Percentiles rank a stretch among this genome's conserved stretches.
These are phyloP conservation scores for Heteromormyrus szaboi DNA, from an alignment of 2,797 vertebrate species.

Conservation along the genomic window DNA sequence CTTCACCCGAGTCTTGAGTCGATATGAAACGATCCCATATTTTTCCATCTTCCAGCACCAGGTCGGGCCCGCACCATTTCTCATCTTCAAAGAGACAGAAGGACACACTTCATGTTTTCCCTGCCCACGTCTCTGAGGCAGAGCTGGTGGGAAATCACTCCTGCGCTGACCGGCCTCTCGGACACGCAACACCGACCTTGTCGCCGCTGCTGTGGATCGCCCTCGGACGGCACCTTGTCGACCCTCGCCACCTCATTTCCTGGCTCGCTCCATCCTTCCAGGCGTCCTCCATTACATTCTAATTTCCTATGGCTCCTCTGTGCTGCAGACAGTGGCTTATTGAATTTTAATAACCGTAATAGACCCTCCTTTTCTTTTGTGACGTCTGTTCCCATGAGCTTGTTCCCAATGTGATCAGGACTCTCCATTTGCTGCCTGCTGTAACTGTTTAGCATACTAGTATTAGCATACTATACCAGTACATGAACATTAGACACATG, in stretches of 20 bases:
- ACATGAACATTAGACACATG: neutral
- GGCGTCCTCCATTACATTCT: neutral
- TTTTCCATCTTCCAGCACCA: constrained; percentile 1
- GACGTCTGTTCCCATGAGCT: neutral
- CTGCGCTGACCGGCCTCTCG: neutral
- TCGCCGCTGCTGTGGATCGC: constrained; percentile 46
- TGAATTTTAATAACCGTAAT: constrained; percentile 12
- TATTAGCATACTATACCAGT: neutral
- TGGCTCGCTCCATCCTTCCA: neutral
- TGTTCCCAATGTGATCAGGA: neutral
- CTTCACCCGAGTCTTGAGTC: neutral
- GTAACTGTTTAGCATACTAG: neutral
- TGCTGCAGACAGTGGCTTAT: neutral
- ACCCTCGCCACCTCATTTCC: neutral
- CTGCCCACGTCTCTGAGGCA: constrained; percentile 14
- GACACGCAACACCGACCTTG: neutral
- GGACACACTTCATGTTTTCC: neutral
- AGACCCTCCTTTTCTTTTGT: neutral
- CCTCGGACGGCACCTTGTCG: constrained; percentile 19
- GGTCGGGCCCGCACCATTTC: neutral
- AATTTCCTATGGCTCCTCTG: neutral
- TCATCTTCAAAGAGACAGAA: neutral
- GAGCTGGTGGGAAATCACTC: constrained; percentile 35
- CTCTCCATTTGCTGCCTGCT: neutral
- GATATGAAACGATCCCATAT: neutral